Conservation (phyloP, 2,888 invertebrate species). For the Brachyptera risi region DNA sequence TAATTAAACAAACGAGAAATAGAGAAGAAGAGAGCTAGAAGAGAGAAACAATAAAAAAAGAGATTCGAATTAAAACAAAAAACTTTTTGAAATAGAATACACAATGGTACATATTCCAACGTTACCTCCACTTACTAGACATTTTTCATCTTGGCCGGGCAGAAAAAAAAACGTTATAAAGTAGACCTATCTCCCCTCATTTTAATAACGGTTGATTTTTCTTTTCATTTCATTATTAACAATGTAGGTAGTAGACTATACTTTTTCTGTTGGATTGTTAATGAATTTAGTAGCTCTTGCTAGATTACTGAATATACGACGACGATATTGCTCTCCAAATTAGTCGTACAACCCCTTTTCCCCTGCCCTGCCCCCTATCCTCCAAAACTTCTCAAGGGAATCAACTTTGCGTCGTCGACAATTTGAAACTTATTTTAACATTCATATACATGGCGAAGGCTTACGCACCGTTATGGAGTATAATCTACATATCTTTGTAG, state of each 20-base stretch:
- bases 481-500: slow-evolving; percentile 32
- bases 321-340: slow-evolving; percentile 28
- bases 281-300: slow-evolving; percentile 32
- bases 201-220: slow-evolving; percentile 8
- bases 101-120: slow-evolving; percentile 18
- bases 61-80: slow-evolving; percentile 29
- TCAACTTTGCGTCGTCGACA: slow-evolving; percentile 50
- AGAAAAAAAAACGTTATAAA: neutral
- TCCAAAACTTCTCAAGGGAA: slow-evolving; percentile 42
- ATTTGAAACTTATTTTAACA: slow-evolving; percentile 55
- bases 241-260: slow-evolving; percentile 23
- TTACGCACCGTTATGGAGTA: slow-evolving; percentile 30
- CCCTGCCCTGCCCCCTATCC: slow-evolving; percentile 17
- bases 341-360: slow-evolving; percentile 26
- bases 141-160: neutral
- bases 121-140: neutral
- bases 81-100: slow-evolving; percentile 8
- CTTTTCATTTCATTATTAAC: slow-evolving; percentile 27
- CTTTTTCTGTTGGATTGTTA: slow-evolving; percentile 31
- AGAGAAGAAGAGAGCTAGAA: slow-evolving; percentile 9
- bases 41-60: slow-evolving; percentile 13
- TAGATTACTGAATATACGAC: slow-evolving; percentile 30
- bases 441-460: slow-evolving; percentile 44
- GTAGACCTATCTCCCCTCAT: slow-evolving; percentile 17
- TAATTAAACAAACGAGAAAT: slow-evolving; percentile 24